Base-by-base conservation (phyloP, 2,797 vertebrate genomes). In the Semaprochilodus insignis region DNA sequence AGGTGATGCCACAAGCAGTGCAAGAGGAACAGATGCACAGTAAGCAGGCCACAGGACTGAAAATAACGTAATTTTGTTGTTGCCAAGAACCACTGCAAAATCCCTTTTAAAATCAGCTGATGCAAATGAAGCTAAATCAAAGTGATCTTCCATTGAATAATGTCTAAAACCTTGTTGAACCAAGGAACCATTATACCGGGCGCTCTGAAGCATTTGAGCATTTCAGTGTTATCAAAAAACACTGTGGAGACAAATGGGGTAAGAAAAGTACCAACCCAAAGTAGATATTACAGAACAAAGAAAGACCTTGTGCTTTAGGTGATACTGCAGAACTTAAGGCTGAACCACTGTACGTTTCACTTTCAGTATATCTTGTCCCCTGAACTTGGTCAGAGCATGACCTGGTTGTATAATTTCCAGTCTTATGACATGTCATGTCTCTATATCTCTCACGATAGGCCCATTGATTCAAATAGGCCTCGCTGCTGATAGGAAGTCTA, bases 401-500 rank as follows among this genome's bases (percentile, higher is more conserved):
- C 17, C 23, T 25, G 25, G 67, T 75, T n/a, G 48, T 65, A 54
- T 65, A 25, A 27, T 25, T 36, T 62, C 54, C 44, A 5, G 54
- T 80, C 34, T 3, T 34, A 67, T 40, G 17, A 36, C 65, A 67
- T 14, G 13, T 21, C n/a, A 31, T 60, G 14, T 62, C 25, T 74
- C 55, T 23, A 65, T 48, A 15, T 54, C 27, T 66, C 40, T 74
- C 31, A 23, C 23, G 21, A 52, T 57, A 52, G 19, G n/a, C 13
- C 34, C 13, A 13, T 63, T 8, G 65, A 67, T 66, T 67, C 27
- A 65, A 84, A 88, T 83, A 87, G n/a, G 77, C 59, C 74, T 79
- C 34, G 15, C 55, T 23, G 31, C 85, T 88, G 83, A 91, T 81
- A 90, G 91, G 91, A 90, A 91, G 89, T 87, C 74, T 83, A 15